Evolutionary conservation across 2,797 vertebrate species (phyloP).

Genomic region (Lepidocolaptes lacrymiger): DNA sequence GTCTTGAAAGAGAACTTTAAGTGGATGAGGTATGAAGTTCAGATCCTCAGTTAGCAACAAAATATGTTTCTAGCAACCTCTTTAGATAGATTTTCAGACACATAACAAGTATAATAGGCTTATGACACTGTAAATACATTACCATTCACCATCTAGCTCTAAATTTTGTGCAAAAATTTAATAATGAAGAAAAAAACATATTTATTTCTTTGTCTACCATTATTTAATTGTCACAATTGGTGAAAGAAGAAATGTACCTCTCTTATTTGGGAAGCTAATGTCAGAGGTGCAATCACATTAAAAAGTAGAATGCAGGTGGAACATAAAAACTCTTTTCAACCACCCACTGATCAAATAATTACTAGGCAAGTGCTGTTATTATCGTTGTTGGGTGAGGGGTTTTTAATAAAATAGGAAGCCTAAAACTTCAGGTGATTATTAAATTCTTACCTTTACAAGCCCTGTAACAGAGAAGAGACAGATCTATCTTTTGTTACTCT

Average conservation of each 20-base stretch:
- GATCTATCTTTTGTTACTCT: neutral
- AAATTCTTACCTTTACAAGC: neutral
- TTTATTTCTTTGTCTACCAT: neutral
- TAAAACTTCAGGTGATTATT: constrained; percentile 27
- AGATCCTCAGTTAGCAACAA: neutral
- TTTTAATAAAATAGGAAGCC: neutral
- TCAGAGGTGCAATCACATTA: constrained; percentile 54
- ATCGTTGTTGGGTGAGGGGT: fast-evolving
- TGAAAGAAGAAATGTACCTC: neutral
- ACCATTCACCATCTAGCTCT: neutral
- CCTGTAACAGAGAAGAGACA: neutral
- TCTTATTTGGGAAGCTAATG: neutral
- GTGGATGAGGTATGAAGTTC: neutral
- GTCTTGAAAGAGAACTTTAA: neutral
- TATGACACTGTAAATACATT: neutral
- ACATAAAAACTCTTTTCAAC: constrained; percentile 46
- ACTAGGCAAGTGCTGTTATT: constrained; percentile 37
- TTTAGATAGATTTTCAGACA: neutral
- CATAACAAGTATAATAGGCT: neutral
- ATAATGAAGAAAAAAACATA: neutral
- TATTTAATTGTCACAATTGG: neutral
- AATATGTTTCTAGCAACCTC: neutral
- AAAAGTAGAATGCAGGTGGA: constrained; percentile 37
- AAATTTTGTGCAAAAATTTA: neutral
- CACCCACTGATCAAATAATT: constrained; percentile 50